These are phyloP conservation scores for Meganola albula DNA, from an alignment of 2,888 invertebrate genomes.

Conservation along the genomic window DNA sequence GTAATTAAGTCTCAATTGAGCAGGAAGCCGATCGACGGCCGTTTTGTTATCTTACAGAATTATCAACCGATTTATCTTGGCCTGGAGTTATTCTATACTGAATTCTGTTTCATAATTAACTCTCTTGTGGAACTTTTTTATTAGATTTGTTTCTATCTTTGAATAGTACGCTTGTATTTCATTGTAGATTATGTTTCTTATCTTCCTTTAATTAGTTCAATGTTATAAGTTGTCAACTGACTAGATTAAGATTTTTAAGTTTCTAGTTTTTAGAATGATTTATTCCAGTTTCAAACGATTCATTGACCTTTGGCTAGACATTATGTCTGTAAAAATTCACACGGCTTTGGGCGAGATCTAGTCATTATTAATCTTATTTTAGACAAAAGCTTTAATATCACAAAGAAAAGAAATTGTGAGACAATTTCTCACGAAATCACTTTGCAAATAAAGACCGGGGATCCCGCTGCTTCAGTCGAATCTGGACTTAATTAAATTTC, in stretches of 20 bases:
- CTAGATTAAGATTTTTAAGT: no score
- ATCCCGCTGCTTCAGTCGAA: conserved; percentile 49
- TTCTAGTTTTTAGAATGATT: no score
- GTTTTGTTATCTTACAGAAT: conserved; percentile 34
- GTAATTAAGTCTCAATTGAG: conserved; percentile 27
- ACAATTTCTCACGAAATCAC: conserved; percentile 52
- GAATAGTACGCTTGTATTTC: no score
- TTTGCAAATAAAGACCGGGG: conserved; percentile 38
- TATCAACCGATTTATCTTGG: conserved; percentile 31
- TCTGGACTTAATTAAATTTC: conserved; percentile 43
- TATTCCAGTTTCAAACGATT: no score
- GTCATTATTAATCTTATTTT: no score
- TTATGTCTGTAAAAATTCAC: no score
- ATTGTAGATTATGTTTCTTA: no score
- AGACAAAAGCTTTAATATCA: no score
- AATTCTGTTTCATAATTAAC: conserved; percentile 25
- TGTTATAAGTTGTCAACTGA: no score
- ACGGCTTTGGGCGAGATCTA: no score
- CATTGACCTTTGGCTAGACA: no score
- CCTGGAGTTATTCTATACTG: conserved; percentile 26
- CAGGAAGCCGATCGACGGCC: conserved; percentile 34
- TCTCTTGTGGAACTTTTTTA: conserved; percentile 12
- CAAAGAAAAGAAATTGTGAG: conserved; percentile 52
- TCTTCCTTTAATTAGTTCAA: no score
- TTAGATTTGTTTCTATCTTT: conserved; percentile 6